A percentile compares a stretch with the other conserved stretches of the same genome.
These are phyloP conservation scores for Apis cerana DNA, from an alignment of 1,140 invertebrate species.

Conservation along the genomic window DNA sequence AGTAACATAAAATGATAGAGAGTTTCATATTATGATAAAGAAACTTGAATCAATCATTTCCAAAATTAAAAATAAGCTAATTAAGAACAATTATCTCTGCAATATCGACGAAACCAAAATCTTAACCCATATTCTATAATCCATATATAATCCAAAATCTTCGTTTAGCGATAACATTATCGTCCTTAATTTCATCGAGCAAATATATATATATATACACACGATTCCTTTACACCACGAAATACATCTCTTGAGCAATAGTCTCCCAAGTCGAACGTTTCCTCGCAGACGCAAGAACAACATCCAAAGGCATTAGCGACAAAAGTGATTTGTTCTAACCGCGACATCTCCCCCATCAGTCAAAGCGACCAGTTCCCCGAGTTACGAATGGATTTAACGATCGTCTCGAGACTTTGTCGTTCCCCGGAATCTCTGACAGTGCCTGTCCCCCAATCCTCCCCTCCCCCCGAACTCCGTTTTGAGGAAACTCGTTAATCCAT, in stretches of 20 bases:
- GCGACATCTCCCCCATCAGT: slow-evolving; percentile 45
- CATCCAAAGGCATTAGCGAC: slow-evolving; percentile 33
- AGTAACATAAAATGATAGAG: too few species aligned
- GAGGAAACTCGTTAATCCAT: slow-evolving; percentile 67
- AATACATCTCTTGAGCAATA: neutral
- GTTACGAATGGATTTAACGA: slow-evolving; percentile 63
- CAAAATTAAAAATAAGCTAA: too few species aligned
- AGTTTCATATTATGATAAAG: too few species aligned
- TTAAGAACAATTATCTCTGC: too few species aligned
- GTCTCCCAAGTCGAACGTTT: neutral
- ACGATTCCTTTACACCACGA: neutral
- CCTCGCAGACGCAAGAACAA: too few species aligned
- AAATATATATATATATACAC: too few species aligned
- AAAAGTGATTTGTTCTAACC: slow-evolving; percentile 53
- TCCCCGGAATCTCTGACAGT: slow-evolving; percentile 58
- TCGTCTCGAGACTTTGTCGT: slow-evolving; percentile 66
- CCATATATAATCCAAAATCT: too few species aligned
- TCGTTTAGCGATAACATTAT: too few species aligned
- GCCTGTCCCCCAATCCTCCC: slow-evolving; percentile 16
- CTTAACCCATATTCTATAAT: too few species aligned
- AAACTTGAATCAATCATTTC: too few species aligned
- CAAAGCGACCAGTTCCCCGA: slow-evolving; percentile 50
- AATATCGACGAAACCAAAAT: too few species aligned
- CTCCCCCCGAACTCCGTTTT: slow-evolving; percentile 51
- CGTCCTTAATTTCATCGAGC: too few species aligned